Base-by-base conservation (phyloP, 2,888 invertebrate genomes). In the Habroteleia sp. region DNA sequence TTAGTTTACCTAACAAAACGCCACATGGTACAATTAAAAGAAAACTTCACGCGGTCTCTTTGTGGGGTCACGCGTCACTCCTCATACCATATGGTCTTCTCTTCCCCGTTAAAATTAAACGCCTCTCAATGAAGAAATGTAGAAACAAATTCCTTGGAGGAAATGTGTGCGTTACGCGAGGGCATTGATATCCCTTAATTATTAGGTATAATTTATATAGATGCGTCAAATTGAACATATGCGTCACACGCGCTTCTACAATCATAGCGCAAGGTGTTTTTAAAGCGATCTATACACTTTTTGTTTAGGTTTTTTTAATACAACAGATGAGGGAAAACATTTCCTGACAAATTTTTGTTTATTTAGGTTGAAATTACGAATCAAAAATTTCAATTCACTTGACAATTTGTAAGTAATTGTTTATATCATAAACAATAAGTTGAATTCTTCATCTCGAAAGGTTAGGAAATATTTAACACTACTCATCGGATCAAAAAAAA, bases 1-100 rank as follows among this genome's bases (percentile, higher is more conserved):
- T 42, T 39, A 17, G 62, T 54, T 75, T 71, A 25, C n/a, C 65
- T 66, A 71, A 42, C 35, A 68, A 68, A 74, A 72, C 76, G 79
- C 86, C 87, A 86, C 87, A 87, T 87, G 87, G 85, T 82, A 83
- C 83, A 87, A 86, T 86, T 87, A 85, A 86, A 85, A 84, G 80
- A 73, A 73, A 78, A 74, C 31, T 48, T 77, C 78, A 77, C 75
- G 78, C 80, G 77, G 71, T 77, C 77, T 80, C 82, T 85, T 84
- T 83, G 83, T 83, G 81, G 82, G 81, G 56, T 31, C 56, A 83
- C 84, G 83, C 81, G 84, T 72, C 81, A 54, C 71, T 78, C 76
- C 25, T 31, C 41, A 50, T 72, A 77, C 83, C 85, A 85, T 86
- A 85, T 86, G 85, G 84, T 56, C 48, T 39, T n/a, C 33, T 31